A percentile compares a stretch with the other conserved stretches of the same genome.
Conservation (phyloP, 1,140 invertebrate genomes). For the Aphaenogaster floridana region DNA sequence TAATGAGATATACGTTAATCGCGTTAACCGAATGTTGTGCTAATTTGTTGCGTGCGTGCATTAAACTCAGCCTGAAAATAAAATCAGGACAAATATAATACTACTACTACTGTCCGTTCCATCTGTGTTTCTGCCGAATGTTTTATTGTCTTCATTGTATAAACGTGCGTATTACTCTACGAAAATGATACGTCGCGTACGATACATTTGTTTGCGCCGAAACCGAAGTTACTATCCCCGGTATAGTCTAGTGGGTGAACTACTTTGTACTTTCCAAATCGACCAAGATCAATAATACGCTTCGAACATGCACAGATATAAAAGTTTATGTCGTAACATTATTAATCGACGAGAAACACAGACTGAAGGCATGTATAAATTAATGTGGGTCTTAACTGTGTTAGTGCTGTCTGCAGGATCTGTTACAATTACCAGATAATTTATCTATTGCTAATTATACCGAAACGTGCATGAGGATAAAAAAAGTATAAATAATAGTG, state of each 20-base stretch:
- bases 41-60: conserved; percentile 66
- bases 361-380: conserved; percentile 30
- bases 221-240: background rate
- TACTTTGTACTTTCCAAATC: conserved; percentile 58
- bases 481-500: conserved; percentile 20
- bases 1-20: conserved; percentile 14
- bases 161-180: conserved; percentile 37
- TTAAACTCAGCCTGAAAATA: conserved; percentile 61
- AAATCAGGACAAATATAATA: conserved; percentile 31
- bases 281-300: conserved; percentile 34
- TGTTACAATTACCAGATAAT: conserved; percentile 10
- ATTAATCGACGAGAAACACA: conserved; percentile 27
- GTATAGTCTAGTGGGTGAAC: background rate
- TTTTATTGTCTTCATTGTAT: conserved; percentile 61
- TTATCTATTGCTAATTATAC: conserved; percentile 3
- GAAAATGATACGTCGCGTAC: conserved; percentile 4
- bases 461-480: conserved; percentile 37
- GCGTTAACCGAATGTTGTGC: conserved; percentile 14
- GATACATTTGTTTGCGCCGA: background rate
- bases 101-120: conserved; percentile 26
- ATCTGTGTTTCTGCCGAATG: conserved; percentile 44
- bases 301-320: conserved; percentile 32
- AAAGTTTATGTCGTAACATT: conserved; percentile 30
- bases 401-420: background rate
- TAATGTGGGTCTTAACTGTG: background rate